These are phyloP conservation scores for Cryptocheilus praepositus DNA, from an alignment of 2,888 invertebrate species.

Conservation along the genomic window DNA sequence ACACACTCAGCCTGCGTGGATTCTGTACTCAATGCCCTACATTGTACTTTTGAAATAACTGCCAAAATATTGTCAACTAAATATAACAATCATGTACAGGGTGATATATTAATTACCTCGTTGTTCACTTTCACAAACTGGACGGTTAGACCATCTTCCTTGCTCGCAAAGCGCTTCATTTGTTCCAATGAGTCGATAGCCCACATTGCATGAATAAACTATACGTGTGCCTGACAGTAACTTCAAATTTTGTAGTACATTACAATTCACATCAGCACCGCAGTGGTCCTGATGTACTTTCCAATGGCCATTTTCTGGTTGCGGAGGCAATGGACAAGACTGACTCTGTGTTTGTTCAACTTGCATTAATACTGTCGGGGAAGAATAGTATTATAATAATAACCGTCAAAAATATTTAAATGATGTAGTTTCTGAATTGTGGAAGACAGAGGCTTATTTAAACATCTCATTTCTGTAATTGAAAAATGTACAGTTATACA, in stretches of 20 bases:
- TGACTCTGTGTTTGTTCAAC: slow-evolving; percentile 27
- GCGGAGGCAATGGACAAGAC: slow-evolving; percentile 59
- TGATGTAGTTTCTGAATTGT: slow-evolving; percentile 17
- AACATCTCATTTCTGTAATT: no score
- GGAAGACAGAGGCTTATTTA: no score
- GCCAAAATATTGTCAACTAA: neutral
- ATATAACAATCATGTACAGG: neutral
- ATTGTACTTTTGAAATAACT: slow-evolving; percentile 64
- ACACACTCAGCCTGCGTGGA: slow-evolving; percentile 57
- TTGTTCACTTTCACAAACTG: slow-evolving; percentile 60
- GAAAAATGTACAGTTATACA: no score
- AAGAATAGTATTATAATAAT: neutral
- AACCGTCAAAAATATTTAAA: no score
- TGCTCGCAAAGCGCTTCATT: slow-evolving; percentile 58
- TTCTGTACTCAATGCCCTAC: slow-evolving; percentile 55
- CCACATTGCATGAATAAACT: slow-evolving; percentile 61
- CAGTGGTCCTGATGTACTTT: slow-evolving; percentile 59
- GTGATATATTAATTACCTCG: no score
- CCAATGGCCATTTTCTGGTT: slow-evolving; percentile 65
- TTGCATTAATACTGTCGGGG: slow-evolving; percentile 25
- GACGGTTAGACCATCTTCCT: slow-evolving; percentile 62
- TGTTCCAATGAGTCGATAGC: slow-evolving; percentile 51
- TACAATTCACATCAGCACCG: slow-evolving; percentile 47
- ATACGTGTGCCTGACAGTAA: slow-evolving; percentile 61
- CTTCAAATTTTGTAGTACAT: slow-evolving; percentile 27